Percentiles rank a stretch among this genome's conserved stretches.
Conservation (phyloP, 2,113 vertebrate species). For the Zosterops hypoxanthus region DNA sequence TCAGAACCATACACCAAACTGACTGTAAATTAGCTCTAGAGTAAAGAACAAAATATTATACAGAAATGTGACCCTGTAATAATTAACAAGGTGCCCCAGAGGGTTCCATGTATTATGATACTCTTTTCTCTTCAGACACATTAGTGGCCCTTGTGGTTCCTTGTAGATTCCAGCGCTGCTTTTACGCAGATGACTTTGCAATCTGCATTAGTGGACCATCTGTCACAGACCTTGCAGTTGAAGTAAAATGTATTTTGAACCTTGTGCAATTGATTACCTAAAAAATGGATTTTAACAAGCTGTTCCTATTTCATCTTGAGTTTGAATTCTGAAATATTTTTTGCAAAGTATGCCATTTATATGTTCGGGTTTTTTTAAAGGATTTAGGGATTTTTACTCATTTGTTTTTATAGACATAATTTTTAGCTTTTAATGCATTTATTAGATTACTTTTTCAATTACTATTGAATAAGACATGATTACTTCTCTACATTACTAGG, state of each 20-base stretch:
- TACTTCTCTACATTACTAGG: background rate
- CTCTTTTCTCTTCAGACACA: background rate
- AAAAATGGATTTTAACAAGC: background rate
- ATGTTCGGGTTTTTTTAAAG: background rate
- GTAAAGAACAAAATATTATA: slow-evolving; percentile 23
- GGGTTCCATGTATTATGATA: background rate
- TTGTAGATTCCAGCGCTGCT: background rate
- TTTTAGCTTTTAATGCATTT: background rate
- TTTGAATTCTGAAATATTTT: background rate
- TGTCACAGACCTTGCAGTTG: slow-evolving; percentile 24
- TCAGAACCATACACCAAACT: background rate
- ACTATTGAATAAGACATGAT: background rate
- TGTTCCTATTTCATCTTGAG: background rate
- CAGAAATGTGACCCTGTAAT: slow-evolving; percentile 9
- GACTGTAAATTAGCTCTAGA: slow-evolving; percentile 5
- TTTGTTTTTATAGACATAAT: background rate
- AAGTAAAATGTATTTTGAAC: slow-evolving; percentile 3
- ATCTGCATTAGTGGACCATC: background rate
- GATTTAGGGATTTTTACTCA: background rate
- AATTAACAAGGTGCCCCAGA: slow-evolving; percentile 33
- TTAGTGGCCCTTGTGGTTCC: background rate
- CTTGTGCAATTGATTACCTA: background rate
- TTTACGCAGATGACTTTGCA: background rate
- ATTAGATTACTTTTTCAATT: background rate
- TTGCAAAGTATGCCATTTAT: background rate